phyloP scores from a whole-genome alignment of 2,888 invertebrate species.

The Gasteruption jaculator region DNA sequence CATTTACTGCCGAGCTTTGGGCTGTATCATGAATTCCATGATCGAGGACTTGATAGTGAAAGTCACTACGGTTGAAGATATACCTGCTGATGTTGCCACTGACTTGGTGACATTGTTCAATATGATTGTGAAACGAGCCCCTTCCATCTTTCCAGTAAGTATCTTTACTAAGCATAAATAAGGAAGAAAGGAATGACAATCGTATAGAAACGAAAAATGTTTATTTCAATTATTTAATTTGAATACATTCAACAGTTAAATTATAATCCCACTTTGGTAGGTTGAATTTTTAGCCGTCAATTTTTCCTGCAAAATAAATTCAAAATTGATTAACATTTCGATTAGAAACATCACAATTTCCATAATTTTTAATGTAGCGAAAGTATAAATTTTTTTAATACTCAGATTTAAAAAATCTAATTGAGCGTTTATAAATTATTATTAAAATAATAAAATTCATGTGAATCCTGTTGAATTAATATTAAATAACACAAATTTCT shows the following conservation, averaged over 20 bases:
- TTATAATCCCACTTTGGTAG: background rate
- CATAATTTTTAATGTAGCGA: too few relatives aligned
- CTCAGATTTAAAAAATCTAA: too few relatives aligned
- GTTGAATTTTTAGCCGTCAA: too few relatives aligned
- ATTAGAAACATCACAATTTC: too few relatives aligned
- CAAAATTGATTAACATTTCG: too few relatives aligned
- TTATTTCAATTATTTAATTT: background rate
- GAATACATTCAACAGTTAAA: background rate
- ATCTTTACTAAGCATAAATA: constrained; percentile 2
- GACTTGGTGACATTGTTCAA: constrained; percentile 75
- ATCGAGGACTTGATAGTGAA: constrained; percentile 65
- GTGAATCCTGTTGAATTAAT: too few relatives aligned
- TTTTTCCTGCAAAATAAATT: too few relatives aligned
- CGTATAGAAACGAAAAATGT: constrained; percentile 5
- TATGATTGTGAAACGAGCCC: constrained; percentile 67
- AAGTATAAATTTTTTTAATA: too few relatives aligned
- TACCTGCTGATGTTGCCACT: constrained; percentile 76
- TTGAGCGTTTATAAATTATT: too few relatives aligned
- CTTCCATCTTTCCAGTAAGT: constrained; percentile 67
- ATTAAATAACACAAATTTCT: constrained; percentile 15
- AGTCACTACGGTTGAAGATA: constrained; percentile 75
- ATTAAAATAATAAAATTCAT: too few relatives aligned
- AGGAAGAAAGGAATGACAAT: constrained; percentile 10
- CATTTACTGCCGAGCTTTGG: constrained; percentile 70
- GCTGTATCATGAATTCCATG: constrained; percentile 64